Evolutionary conservation across 2,797 vertebrate species (phyloP).

Genomic region (Tragelaphus eurycerus): DNA sequence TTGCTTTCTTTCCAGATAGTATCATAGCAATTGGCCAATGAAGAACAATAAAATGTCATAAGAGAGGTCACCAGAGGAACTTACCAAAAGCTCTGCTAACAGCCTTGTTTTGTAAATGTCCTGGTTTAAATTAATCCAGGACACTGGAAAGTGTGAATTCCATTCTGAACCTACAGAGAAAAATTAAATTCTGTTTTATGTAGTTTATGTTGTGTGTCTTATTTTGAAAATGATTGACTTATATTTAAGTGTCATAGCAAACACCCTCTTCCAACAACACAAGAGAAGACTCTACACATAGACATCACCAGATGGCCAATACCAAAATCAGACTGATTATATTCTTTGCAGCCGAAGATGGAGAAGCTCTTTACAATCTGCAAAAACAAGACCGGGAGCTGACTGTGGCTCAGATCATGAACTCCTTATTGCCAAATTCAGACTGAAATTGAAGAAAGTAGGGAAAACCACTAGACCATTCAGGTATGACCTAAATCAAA

Average conservation of each 20-base stretch:
- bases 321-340: not conserved
- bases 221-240: constrained; percentile 19
- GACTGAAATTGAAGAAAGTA: not conserved
- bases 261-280: not conserved
- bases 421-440: not conserved
- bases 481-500: not conserved
- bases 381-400: not conserved
- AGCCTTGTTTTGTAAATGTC: not conserved
- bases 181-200: constrained; percentile 2
- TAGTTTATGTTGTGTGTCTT: constrained; percentile 19
- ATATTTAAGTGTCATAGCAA: not conserved
- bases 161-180: constrained; percentile 29
- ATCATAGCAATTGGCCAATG: not conserved
- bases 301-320: not conserved
- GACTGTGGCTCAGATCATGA: not conserved
- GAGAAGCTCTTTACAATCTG: not conserved
- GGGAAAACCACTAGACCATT: not conserved
- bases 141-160: not conserved
- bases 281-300: not conserved
- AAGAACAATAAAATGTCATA: not conserved
- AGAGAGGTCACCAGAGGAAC: not conserved
- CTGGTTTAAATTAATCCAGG: not conserved
- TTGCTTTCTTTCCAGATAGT: not conserved
- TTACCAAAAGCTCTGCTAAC: not conserved
- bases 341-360: not conserved